These are phyloP conservation scores for Emys orbicularis DNA, from an alignment of 2,797 vertebrate genomes.

Conservation along the genomic window DNA sequence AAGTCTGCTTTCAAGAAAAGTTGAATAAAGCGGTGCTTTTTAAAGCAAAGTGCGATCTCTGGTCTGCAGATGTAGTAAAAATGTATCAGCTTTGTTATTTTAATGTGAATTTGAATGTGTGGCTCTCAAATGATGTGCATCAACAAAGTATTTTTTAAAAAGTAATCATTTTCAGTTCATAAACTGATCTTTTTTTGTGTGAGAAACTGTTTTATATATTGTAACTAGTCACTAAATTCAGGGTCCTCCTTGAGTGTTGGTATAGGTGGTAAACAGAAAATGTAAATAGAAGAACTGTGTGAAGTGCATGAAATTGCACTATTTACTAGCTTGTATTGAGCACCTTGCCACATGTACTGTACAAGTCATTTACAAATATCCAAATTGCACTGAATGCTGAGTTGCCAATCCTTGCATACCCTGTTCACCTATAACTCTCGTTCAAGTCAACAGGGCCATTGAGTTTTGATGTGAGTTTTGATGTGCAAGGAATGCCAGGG, in stretches of 20 bases:
- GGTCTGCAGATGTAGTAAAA: conserved; percentile 32
- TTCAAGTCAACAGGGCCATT: not conserved
- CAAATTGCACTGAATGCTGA: not conserved
- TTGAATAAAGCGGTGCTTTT: conserved; percentile 30
- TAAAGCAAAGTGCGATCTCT: conserved; percentile 44
- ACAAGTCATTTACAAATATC: not conserved
- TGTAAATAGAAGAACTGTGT: not conserved
- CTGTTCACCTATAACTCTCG: not conserved
- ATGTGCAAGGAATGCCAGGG: not conserved
- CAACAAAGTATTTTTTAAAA: conserved; percentile 12
- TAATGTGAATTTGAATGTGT: conserved; percentile 46
- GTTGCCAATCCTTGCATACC: not conserved
- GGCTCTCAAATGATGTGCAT: conserved; percentile 7
- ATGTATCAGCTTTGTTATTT: conserved; percentile 49
- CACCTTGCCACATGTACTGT: not conserved
- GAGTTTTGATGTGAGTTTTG: not conserved
- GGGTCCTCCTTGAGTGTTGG: not conserved
- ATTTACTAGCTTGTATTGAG: not conserved
- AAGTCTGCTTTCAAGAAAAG: conserved; percentile 62
- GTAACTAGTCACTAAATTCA: not conserved
- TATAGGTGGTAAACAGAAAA: not conserved
- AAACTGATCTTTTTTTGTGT: not conserved
- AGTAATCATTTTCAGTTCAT: not conserved
- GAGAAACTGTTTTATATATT: not conserved
- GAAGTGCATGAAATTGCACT: not conserved